A percentile compares a stretch with the other conserved stretches of the same genome.
Evolutionary conservation across 1,140 invertebrate genomes (phyloP).

Genomic region (Zaprionus kolodkinae): DNA sequence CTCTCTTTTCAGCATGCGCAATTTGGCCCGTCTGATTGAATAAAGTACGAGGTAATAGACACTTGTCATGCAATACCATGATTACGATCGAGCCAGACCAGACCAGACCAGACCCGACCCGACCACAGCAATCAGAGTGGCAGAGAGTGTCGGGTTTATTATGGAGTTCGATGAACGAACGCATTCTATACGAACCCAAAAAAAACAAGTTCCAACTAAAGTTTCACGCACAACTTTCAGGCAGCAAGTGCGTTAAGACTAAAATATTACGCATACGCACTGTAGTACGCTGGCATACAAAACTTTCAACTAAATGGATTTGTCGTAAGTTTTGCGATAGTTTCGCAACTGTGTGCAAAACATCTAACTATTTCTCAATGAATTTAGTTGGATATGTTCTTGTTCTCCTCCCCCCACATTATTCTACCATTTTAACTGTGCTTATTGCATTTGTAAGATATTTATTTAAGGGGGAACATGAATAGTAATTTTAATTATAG

Average conservation of each 20-base stretch:
- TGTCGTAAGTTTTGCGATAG: slow-evolving; percentile 5
- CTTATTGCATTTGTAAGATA: background rate
- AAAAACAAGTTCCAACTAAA: slow-evolving; percentile 9
- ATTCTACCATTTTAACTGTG: background rate
- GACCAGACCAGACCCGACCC: background rate
- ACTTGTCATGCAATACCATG: slow-evolving; percentile 74
- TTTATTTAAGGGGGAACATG: background rate
- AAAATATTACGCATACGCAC: slow-evolving; percentile 54
- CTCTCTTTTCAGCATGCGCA: slow-evolving; percentile 47
- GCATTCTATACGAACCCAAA: slow-evolving; percentile 3
- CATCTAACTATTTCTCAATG: background rate
- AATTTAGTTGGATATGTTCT: background rate
- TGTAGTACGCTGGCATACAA: slow-evolving; percentile 4
- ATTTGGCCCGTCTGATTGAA: slow-evolving; percentile 68
- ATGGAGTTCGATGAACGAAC: background rate
- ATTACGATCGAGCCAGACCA: slow-evolving; percentile 49
- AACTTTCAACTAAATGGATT: slow-evolving; percentile 15
- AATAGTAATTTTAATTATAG: background rate
- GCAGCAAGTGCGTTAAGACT: background rate
- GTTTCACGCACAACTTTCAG: background rate
- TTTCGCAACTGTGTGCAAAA: slow-evolving; percentile 4
- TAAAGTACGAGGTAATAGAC: slow-evolving; percentile 55
- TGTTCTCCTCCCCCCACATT: background rate
- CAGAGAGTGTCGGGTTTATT: slow-evolving; percentile 1
- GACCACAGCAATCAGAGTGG: slow-evolving; percentile 30